Percentiles rank a stretch among this genome's conserved stretches.
phyloP scores from a whole-genome alignment of 2,113 vertebrate species.

The Fulica atra region DNA sequence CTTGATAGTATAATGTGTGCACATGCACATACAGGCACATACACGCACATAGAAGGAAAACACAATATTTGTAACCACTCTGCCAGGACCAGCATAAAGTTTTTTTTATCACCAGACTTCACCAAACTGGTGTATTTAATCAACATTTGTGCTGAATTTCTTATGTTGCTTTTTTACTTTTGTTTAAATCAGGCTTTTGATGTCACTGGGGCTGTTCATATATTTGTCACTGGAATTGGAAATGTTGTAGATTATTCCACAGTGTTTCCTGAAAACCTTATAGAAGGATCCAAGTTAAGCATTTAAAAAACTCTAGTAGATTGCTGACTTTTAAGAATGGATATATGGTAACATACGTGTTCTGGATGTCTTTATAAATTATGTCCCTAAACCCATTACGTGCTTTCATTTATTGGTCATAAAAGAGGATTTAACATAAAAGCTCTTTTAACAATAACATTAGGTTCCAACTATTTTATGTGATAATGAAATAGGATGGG shows the following conservation, averaged over 20 bases:
- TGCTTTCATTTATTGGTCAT: background rate
- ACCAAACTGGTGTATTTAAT: background rate
- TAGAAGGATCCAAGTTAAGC: background rate
- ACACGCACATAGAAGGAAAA: background rate
- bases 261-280: background rate
- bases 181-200: background rate
- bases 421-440: slow-evolving; percentile 39
- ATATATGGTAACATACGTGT: background rate
- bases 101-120: background rate
- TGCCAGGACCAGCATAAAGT: background rate
- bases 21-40: too few species aligned
- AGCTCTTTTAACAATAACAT: slow-evolving; percentile 38
- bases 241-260: background rate
- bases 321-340: background rate
- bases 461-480: slow-evolving; percentile 35
- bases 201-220: background rate
- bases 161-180: background rate
- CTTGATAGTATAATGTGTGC: background rate
- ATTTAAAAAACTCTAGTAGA: background rate
- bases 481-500: slow-evolving; percentile 13
- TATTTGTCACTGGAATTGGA: background rate
- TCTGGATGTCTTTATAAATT: slow-evolving; percentile 23
- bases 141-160: background rate
- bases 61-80: background rate
- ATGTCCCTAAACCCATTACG: slow-evolving; percentile 9